A percentile compares a stretch with the other conserved stretches of the same genome.
phyloP scores from a whole-genome alignment of 2,797 vertebrate species.

The Epinephelus awoara region DNA sequence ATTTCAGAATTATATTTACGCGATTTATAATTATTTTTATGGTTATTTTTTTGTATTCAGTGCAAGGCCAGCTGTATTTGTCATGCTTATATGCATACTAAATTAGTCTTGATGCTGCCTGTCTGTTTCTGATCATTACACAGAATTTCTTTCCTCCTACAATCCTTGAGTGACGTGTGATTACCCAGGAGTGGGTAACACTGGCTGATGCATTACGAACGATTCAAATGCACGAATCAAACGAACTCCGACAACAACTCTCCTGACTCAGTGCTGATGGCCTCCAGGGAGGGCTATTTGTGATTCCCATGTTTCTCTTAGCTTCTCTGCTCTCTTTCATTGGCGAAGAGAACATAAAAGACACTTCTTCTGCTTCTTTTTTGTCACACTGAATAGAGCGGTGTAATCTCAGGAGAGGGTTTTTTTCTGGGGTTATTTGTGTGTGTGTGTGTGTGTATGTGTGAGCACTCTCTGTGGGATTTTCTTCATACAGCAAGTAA shows the following conservation, averaged over 20 bases:
- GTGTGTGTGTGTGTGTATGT: conserved; percentile 2
- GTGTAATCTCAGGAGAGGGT: conserved; percentile 45
- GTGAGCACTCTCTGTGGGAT: conserved; percentile 35
- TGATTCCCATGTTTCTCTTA: conserved; percentile 32
- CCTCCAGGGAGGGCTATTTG: conserved; percentile 45
- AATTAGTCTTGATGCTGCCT: background rate
- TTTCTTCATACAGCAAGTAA: conserved; percentile 33
- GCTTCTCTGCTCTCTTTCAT: conserved; percentile 32
- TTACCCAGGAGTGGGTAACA: conserved; percentile 10
- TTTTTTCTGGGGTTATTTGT: conserved; percentile 37
- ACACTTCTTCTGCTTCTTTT: conserved; percentile 26
- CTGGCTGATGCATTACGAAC: conserved; percentile 24
- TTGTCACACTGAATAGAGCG: conserved; percentile 41
- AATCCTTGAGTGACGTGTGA: conserved; percentile 18
- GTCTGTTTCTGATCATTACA: conserved; percentile 18
- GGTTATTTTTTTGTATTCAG: background rate
- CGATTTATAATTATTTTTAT: too few species aligned
- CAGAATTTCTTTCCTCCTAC: conserved; percentile 12
- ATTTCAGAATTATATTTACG: background rate
- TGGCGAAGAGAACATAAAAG: conserved; percentile 35
- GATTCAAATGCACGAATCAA: conserved; percentile 43
- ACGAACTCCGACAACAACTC: conserved; percentile 20
- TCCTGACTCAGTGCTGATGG: conserved; percentile 16
- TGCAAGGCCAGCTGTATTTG: background rate
- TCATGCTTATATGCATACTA: background rate